These are phyloP conservation scores for Ephestia elutella DNA, from an alignment of 1,140 invertebrate genomes.

Conservation along the genomic window DNA sequence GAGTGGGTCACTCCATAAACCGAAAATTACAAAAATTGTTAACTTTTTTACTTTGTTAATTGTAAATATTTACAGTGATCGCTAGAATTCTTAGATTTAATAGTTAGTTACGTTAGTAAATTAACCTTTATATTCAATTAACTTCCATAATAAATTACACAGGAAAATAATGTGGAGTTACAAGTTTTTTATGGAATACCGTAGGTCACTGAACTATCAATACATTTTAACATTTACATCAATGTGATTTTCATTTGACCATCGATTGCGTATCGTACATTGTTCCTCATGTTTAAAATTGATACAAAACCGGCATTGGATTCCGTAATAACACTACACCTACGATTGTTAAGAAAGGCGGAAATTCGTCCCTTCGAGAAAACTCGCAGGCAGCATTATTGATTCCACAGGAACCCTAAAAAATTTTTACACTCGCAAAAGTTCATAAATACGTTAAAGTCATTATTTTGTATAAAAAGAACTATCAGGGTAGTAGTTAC, in stretches of 20 bases:
- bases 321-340: conserved; percentile 1
- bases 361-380: not conserved
- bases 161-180: not conserved
- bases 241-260: not conserved
- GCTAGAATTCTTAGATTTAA: conserved; percentile 22
- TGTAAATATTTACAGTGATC: conserved; percentile 48
- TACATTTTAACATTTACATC: not conserved
- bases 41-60: conserved; percentile 32
- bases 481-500: too few species aligned
- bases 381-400: not conserved
- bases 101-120: conserved; percentile 22
- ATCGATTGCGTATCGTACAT: not conserved
- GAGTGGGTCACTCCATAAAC: conserved; percentile 25
- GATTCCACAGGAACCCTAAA: not conserved
- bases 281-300: not conserved
- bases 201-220: too few species aligned
- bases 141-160: not conserved
- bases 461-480: too few species aligned
- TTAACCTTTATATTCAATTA: conserved; percentile 4
- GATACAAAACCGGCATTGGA: not conserved
- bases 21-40: conserved; percentile 35
- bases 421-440: not conserved
- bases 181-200: not conserved
- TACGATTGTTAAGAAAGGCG: conserved; percentile 2
- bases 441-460: not conserved